Percentiles rank a stretch among this genome's conserved stretches.
phyloP scores from a whole-genome alignment of 2,797 vertebrate genomes.

The Propithecus perrieri region DNA sequence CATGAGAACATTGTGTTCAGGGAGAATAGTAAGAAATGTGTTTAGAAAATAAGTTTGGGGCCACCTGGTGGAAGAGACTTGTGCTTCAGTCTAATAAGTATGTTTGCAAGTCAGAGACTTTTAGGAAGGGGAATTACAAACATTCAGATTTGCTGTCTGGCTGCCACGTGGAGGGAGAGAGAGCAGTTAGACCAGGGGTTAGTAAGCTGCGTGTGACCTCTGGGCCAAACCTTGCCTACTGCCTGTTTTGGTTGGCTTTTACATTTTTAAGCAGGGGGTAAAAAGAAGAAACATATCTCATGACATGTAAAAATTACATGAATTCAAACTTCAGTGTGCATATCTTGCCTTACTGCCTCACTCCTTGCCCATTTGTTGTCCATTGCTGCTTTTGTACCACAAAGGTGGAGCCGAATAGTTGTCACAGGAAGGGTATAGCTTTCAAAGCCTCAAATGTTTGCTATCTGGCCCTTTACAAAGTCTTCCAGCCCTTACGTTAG shows the following conservation, averaged over 20 bases:
- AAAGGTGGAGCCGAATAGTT: not conserved
- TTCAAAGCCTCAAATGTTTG: not conserved
- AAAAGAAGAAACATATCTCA: not conserved
- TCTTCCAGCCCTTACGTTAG: not conserved
- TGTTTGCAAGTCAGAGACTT: not conserved
- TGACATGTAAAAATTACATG: not conserved
- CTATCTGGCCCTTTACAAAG: not conserved
- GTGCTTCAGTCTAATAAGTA: not conserved
- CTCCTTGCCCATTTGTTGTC: not conserved
- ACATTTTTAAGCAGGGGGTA: not conserved
- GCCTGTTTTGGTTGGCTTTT: not conserved
- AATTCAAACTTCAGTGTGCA: not conserved
- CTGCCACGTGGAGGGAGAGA: not conserved
- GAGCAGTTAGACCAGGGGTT: not conserved
- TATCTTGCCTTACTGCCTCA: not conserved
- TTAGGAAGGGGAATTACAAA: not conserved
- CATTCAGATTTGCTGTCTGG: not conserved
- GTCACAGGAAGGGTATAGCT: not conserved
- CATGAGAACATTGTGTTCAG: not conserved
- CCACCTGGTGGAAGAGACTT: constrained; percentile 62
- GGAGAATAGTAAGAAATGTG: not conserved
- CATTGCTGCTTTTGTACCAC: not conserved
- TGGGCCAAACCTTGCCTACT: not conserved
- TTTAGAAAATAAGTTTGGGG: constrained; percentile 65
- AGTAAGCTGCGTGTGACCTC: not conserved